These are phyloP conservation scores for Butorides virescens DNA, from an alignment of 2,113 vertebrate species.

Conservation along the genomic window DNA sequence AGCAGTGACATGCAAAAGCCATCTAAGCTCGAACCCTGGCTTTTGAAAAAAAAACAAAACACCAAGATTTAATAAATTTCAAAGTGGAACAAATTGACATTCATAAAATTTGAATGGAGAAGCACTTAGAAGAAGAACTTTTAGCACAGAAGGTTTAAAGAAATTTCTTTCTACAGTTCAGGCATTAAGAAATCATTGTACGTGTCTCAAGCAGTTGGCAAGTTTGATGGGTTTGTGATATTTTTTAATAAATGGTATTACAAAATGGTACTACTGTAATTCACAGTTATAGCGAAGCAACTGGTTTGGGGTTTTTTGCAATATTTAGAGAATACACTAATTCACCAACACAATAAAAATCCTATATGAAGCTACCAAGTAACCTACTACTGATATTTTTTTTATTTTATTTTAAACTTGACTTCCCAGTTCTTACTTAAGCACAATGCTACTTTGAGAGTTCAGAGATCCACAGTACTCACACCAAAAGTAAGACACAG, in stretches of 20 bases:
- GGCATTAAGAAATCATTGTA: neutral
- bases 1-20: neutral
- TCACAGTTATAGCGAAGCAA: neutral
- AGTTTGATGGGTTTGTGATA: neutral
- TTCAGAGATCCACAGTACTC: neutral
- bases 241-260: neutral
- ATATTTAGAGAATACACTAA: neutral
- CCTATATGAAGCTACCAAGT: neutral
- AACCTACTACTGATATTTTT: neutral
- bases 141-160: neutral
- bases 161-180: neutral
- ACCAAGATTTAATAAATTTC: neutral
- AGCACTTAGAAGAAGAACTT: neutral
- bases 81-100: neutral
- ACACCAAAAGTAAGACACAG: neutral
- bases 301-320: neutral
- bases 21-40: neutral
- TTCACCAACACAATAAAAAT: neutral
- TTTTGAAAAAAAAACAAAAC: neutral
- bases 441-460: neutral
- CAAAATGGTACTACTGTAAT: neutral
- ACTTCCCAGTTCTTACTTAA: neutral
- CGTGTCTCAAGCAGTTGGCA: accelerated
- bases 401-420: neutral
- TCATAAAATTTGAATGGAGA: neutral